Evolutionary conservation across 1,140 invertebrate species (phyloP).

Genomic region (Magallana ariakensis): DNA sequence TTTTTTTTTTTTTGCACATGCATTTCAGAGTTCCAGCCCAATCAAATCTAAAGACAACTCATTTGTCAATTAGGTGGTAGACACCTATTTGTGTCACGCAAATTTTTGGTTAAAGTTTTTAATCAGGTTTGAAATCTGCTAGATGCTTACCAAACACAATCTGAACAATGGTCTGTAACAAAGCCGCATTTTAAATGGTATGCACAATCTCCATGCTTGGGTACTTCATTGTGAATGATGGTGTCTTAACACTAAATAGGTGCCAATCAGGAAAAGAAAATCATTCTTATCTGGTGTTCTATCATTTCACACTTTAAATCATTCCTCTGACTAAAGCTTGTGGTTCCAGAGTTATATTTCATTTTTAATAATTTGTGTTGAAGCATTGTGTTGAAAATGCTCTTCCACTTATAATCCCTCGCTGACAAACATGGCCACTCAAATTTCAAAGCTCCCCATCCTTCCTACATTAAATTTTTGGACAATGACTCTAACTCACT

Average conservation of each 20-base stretch:
- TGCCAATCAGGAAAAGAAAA: constrained; percentile 36
- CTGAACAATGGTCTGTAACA: neutral
- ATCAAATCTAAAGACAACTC: neutral
- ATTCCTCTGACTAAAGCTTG: constrained; percentile 1
- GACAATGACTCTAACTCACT: neutral
- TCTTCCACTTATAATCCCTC: neutral
- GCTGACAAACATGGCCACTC: neutral
- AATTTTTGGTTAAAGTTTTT: neutral
- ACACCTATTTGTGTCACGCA: constrained; percentile 22
- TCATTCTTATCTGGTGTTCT: constrained; percentile 15
- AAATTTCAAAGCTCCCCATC: constrained; percentile 14
- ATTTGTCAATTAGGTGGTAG: constrained; percentile 11
- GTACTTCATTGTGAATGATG: neutral
- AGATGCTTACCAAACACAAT: constrained; percentile 12
- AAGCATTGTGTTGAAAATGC: constrained; percentile 9
- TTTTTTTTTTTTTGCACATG: too few relatives aligned
- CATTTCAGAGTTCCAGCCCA: too few relatives aligned
- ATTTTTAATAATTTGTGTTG: constrained; percentile 19
- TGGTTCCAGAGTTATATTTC: neutral
- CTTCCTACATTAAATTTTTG: constrained; percentile 5
- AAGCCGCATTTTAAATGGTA: constrained; percentile 19
- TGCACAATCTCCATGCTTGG: constrained; percentile 4
- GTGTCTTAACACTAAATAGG: neutral
- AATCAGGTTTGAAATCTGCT: neutral
- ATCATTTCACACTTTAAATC: constrained; percentile 26